Percentiles rank a stretch among this genome's conserved stretches.
phyloP scores from a whole-genome alignment of 2,113 vertebrate species.

The Paralichthys olivaceus region DNA sequence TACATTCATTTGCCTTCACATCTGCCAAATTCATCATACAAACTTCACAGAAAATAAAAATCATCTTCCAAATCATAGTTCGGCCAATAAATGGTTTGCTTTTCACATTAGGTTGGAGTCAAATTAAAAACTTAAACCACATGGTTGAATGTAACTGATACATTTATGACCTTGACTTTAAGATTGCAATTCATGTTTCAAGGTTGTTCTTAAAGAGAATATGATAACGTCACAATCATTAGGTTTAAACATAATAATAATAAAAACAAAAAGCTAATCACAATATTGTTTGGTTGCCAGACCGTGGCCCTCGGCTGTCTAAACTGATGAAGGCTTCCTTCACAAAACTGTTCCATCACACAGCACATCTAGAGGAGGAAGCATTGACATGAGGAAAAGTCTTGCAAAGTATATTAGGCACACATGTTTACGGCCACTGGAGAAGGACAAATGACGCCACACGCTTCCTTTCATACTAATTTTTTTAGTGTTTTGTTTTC shows the following conservation, averaged over 20 bases:
- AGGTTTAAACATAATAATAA: slow-evolving; percentile 24
- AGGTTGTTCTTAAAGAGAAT: slow-evolving; percentile 34
- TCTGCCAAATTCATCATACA: slow-evolving; percentile 82
- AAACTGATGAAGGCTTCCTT: slow-evolving; percentile 66
- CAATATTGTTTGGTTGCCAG: slow-evolving; percentile 61
- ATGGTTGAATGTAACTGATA: slow-evolving; percentile 43
- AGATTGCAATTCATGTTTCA: slow-evolving; percentile 28
- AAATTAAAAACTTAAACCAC: slow-evolving; percentile 55
- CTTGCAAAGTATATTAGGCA: slow-evolving; percentile 75
- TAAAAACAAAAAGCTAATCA: slow-evolving; percentile 27
- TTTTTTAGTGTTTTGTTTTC: slow-evolving; percentile 75
- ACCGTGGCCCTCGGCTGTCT: slow-evolving; percentile 8
- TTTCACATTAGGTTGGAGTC: slow-evolving; percentile 67
- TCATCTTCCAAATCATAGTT: slow-evolving; percentile 56
- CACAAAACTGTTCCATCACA: slow-evolving; percentile 52
- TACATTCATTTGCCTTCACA: slow-evolving; percentile 93
- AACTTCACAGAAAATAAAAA: slow-evolving; percentile 63
- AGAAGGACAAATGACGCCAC: slow-evolving; percentile 69
- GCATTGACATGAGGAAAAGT: slow-evolving; percentile 57
- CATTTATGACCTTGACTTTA: slow-evolving; percentile 24
- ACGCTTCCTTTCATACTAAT: slow-evolving; percentile 42
- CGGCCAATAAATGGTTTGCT: slow-evolving; percentile 57
- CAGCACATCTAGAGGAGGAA: slow-evolving; percentile 51
- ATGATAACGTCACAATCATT: slow-evolving; percentile 43
- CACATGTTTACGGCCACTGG: slow-evolving; percentile 68